Evolutionary conservation across 2,797 vertebrate genomes (phyloP).

Genomic region (Chaetodon trifasciatus): DNA sequence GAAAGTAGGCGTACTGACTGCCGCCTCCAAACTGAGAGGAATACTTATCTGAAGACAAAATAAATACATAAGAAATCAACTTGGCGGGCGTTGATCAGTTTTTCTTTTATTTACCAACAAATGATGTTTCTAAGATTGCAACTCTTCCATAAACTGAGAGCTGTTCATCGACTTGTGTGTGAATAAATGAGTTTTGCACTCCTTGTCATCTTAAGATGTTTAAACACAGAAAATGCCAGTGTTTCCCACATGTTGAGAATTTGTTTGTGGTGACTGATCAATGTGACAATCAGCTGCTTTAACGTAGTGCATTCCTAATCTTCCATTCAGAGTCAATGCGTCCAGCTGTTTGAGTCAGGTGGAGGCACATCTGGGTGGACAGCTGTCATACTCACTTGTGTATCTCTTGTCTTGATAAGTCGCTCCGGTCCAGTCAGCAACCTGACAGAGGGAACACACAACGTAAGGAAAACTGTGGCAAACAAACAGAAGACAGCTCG

Average conservation of each 20-base stretch:
- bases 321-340: not conserved
- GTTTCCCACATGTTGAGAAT: not conserved
- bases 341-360: not conserved
- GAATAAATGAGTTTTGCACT: not conserved
- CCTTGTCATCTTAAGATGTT: not conserved
- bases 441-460: conserved; percentile 79
- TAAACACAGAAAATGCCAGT: not conserved
- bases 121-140: not conserved
- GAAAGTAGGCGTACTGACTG: conserved; percentile 98
- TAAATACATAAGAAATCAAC: not conserved
- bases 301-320: no score
- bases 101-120: not conserved
- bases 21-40: conserved; percentile 98
- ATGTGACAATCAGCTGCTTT: not conserved
- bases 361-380: not conserved
- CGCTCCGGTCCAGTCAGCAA: conserved; percentile 98
- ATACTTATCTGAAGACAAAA: conserved; percentile 91
- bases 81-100: not conserved
- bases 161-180: no score
- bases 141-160: not conserved
- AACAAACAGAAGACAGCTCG: not conserved
- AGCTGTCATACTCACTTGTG: conserved; percentile 89
- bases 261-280: not conserved
- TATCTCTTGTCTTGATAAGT: conserved; percentile 99
- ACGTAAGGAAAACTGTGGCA: not conserved